Evolutionary conservation across 2,888 invertebrate species (phyloP).

Genomic region (Spodoptera littoralis): DNA sequence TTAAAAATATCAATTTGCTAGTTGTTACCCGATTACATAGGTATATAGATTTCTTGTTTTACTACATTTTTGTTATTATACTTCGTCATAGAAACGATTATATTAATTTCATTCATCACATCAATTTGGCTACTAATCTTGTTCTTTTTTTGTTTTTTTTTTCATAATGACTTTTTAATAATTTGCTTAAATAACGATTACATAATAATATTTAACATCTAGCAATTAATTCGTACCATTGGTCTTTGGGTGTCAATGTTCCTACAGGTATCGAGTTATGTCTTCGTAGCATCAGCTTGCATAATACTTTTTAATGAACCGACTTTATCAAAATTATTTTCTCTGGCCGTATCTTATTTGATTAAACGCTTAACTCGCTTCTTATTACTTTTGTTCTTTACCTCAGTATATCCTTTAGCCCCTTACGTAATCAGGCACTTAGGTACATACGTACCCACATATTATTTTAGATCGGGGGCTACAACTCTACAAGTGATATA

Average conservation of each 20-base stretch:
- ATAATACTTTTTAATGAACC: conserved; percentile 29
- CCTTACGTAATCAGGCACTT: neutral
- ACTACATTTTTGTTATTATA: conserved; percentile 1
- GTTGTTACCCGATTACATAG: too few relatives aligned
- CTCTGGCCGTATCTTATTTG: conserved; percentile 19
- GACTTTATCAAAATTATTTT: conserved; percentile 30
- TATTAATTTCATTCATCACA: conserved; percentile 11
- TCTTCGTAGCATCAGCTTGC: conserved; percentile 12
- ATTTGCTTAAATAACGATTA: conserved; percentile 56
- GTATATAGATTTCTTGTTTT: neutral
- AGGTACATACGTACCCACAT: conserved; percentile 1
- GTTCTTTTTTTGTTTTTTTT: conserved; percentile 1
- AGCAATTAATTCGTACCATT: conserved; percentile 58
- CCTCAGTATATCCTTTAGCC: conserved; percentile 12
- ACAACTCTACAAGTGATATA: conserved; percentile 14
- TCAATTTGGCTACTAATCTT: conserved; percentile 9
- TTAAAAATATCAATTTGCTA: too few relatives aligned
- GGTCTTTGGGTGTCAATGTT: conserved; percentile 54
- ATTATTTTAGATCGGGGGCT: conserved; percentile 1
- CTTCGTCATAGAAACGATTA: conserved; percentile 5
- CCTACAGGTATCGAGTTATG: conserved; percentile 39
- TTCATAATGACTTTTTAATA: conserved; percentile 46
- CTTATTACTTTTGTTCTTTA: conserved; percentile 36
- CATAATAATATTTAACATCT: conserved; percentile 47
- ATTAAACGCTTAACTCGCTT: conserved; percentile 36